Evolutionary conservation across 2,888 invertebrate species (phyloP).

Genomic region (Acanthosepion lycidas): DNA sequence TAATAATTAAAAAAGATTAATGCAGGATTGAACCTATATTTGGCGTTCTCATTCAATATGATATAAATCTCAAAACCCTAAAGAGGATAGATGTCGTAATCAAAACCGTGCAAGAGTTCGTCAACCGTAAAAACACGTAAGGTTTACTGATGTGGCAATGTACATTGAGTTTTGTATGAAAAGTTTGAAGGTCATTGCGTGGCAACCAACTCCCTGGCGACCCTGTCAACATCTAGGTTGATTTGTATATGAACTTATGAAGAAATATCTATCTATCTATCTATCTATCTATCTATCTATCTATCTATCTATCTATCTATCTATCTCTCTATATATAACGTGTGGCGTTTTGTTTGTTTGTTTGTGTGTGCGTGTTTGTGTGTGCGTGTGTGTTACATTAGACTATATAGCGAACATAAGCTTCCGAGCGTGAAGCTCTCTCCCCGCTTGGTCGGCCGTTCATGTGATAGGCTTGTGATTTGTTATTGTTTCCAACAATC

Average conservation of each 20-base stretch:
- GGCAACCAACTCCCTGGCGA: not conserved
- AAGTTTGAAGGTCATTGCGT: not conserved
- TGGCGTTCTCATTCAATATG: not conserved
- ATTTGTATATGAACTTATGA: too few relatives aligned
- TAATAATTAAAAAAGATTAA: not conserved
- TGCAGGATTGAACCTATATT: not conserved
- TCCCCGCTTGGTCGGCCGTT: slow-evolving; percentile 4
- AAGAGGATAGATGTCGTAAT: not conserved
- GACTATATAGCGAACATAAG: not conserved
- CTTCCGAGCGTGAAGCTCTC: not conserved
- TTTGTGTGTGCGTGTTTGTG: not conserved
- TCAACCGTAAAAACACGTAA: not conserved
- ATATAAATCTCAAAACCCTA: not conserved
- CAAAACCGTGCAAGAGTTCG: not conserved
- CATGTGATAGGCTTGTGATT: not conserved
- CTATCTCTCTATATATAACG: not conserved
- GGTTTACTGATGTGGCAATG: not conserved
- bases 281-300: too few relatives aligned
- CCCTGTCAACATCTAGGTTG: too few relatives aligned
- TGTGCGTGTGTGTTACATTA: not conserved
- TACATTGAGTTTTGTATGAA: not conserved
- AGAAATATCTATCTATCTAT: too few relatives aligned
- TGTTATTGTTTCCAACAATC: slow-evolving; percentile 20
- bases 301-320: too few relatives aligned
- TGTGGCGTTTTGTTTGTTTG: not conserved